phyloP scores from a whole-genome alignment of 2,888 invertebrate genomes.

The Macaria liturata region DNA sequence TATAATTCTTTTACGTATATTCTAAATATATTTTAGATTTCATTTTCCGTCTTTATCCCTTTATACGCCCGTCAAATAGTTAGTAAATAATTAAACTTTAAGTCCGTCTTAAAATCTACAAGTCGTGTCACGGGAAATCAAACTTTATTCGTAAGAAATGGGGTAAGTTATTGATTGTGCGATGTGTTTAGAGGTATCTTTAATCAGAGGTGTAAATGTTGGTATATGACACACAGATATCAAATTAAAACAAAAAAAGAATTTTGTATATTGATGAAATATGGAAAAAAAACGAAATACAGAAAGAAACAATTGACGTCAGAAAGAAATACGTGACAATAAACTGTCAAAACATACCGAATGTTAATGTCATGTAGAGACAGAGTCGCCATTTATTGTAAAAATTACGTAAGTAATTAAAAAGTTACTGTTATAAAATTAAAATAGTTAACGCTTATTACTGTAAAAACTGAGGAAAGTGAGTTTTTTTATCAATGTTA shows the following conservation, averaged over 20 bases:
- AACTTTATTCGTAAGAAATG: slow-evolving; percentile 23
- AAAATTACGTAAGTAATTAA: no score
- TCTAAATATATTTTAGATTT: slow-evolving; percentile 1
- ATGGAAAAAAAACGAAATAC: no score
- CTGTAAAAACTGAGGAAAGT: no score
- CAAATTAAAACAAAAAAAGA: not conserved
- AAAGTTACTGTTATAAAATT: no score
- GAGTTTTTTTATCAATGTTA: no score
- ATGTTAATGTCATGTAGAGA: not conserved
- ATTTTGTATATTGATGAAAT: no score
- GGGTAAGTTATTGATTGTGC: slow-evolving; percentile 30
- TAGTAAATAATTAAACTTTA: slow-evolving; percentile 17
- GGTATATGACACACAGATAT: slow-evolving; percentile 20
- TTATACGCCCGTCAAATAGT: slow-evolving; percentile 14
- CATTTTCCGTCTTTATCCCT: slow-evolving; percentile 3
- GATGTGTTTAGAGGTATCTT: slow-evolving; percentile 24
- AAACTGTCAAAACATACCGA: not conserved
- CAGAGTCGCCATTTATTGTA: slow-evolving; percentile 5
- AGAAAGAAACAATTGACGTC: no score
- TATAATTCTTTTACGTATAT: slow-evolving; percentile 27
- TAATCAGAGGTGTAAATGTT: slow-evolving; percentile 18
- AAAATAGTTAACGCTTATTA: no score
- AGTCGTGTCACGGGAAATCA: slow-evolving; percentile 27
- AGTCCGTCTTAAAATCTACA: slow-evolving; percentile 15
- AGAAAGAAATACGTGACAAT: no score